Evolutionary conservation across 2,888 invertebrate genomes (phyloP), one percentile per base, ranked within the genome.

Genomic region (Stenoptilia bipunctidactyla): DNA sequence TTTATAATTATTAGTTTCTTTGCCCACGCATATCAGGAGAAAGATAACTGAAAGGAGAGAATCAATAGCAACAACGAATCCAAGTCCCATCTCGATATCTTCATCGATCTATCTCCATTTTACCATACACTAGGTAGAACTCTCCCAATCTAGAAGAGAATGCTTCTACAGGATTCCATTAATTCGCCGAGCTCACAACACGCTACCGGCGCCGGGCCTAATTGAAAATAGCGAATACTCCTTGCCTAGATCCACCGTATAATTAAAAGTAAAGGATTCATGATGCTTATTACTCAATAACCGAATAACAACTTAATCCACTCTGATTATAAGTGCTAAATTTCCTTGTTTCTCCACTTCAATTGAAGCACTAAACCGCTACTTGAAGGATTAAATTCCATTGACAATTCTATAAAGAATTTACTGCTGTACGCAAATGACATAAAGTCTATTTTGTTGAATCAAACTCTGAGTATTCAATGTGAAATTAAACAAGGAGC

Each of bases 401-500:
- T 56, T 61, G 59, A 55, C 46, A 48, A 42, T 43, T 45, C 36
- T 41, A 42, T 60, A 61, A 46, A 51, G 58, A 50, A 73, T 60
- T 70, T 60, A 66, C 50, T 60, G 61, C 74, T 69, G 60, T 76
- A 70, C 58, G 55, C 45, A 55, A 56, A 58, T 51, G 61, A 37
- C 45, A 45, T 67, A 75, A 62, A 72, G 80, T 64, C 55, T 56
- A 66, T 56, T 67, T 75, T 69, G 51, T 65, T 60, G 60, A 61
- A 61, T 58, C 57, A 61, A 61, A 65, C 53, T 53, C 51, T 53
- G 56, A 58, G 64, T 66, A 66, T 30, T 68, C 67, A 71, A 76
- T 72, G 70, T 70, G 61, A 66, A 77, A 76, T 77, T 75, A 80
- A 80, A 77, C 71, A 79, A 72, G 76, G 68, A 74, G 72, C 70